Percentiles rank a stretch among this genome's conserved stretches.
Evolutionary conservation across 1,140 invertebrate species (phyloP).

Genomic region (Hyposmocoma kahamanoa): DNA sequence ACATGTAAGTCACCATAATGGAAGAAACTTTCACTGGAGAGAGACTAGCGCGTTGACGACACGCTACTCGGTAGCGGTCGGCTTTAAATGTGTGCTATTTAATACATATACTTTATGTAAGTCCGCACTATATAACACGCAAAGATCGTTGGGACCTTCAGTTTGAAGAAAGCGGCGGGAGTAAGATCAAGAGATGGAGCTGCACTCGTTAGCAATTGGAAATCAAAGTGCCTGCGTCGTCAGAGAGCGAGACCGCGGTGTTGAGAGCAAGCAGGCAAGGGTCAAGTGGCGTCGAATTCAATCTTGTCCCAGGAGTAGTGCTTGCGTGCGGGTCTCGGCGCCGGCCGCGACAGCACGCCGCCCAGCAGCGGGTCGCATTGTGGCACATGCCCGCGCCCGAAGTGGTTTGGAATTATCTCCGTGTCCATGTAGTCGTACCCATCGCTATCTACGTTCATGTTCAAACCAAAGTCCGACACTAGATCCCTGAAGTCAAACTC

Average conservation of each 20-base stretch:
- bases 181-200: too few species aligned
- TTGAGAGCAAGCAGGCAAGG: constrained; percentile 7
- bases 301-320: constrained; percentile 69
- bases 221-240: constrained; percentile 32
- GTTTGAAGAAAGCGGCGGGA: too few species aligned
- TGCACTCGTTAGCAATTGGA: too few species aligned
- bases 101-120: not conserved
- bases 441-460: constrained; percentile 48
- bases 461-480: constrained; percentile 45
- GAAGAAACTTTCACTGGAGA: constrained; percentile 47
- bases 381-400: constrained; percentile 53
- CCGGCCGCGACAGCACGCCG: constrained; percentile 47
- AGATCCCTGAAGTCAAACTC: constrained; percentile 64
- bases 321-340: constrained; percentile 49
- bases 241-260: constrained; percentile 23
- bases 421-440: constrained; percentile 57
- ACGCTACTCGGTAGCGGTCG: constrained; percentile 26
- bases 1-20: constrained; percentile 38
- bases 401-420: constrained; percentile 58
- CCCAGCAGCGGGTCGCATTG: constrained; percentile 68
- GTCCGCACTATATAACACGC: not conserved
- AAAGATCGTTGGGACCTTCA: not conserved
- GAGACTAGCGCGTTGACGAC: constrained; percentile 43
- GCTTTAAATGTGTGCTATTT: not conserved
- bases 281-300: constrained; percentile 69